These are phyloP conservation scores for Nomada flava DNA, from an alignment of 2,888 invertebrate genomes.

Conservation along the genomic window DNA sequence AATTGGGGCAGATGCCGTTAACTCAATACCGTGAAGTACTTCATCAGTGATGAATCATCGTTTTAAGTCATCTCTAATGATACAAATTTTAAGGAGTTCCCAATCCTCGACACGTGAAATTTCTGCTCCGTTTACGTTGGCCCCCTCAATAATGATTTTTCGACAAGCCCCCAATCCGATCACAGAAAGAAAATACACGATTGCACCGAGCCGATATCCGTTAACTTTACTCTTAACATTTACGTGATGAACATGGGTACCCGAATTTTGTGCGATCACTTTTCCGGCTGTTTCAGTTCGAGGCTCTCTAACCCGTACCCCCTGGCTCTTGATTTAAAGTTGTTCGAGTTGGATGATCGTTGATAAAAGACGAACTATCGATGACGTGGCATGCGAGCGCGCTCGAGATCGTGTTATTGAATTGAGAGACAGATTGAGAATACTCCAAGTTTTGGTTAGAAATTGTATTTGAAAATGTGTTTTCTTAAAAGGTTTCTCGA, in stretches of 20 bases:
- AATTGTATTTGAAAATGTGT: no score
- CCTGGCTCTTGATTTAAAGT: slow-evolving; percentile 13
- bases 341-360: background rate
- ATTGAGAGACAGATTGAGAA: background rate
- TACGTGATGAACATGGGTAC: slow-evolving; percentile 45
- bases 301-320: slow-evolving; percentile 35
- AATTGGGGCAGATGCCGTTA: slow-evolving; percentile 13
- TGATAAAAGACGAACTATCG: slow-evolving; percentile 48
- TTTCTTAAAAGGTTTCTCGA: background rate
- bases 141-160: background rate
- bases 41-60: background rate
- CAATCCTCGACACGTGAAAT: slow-evolving; percentile 9
- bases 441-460: background rate
- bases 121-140: background rate
- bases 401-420: slow-evolving; percentile 6
- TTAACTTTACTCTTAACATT: slow-evolving; percentile 46
- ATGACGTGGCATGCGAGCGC: slow-evolving; percentile 1
- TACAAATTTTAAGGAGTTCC: slow-evolving; percentile 9
- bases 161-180: background rate
- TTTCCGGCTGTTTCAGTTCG: slow-evolving; percentile 32
- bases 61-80: slow-evolving; percentile 52
- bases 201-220: slow-evolving; percentile 28
- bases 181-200: slow-evolving; percentile 6
- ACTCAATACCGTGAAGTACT: slow-evolving; percentile 35
- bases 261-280: slow-evolving; percentile 60